These are phyloP conservation scores for Neotragus moschatus DNA, from an alignment of 2,113 vertebrate species.

Conservation along the genomic window DNA sequence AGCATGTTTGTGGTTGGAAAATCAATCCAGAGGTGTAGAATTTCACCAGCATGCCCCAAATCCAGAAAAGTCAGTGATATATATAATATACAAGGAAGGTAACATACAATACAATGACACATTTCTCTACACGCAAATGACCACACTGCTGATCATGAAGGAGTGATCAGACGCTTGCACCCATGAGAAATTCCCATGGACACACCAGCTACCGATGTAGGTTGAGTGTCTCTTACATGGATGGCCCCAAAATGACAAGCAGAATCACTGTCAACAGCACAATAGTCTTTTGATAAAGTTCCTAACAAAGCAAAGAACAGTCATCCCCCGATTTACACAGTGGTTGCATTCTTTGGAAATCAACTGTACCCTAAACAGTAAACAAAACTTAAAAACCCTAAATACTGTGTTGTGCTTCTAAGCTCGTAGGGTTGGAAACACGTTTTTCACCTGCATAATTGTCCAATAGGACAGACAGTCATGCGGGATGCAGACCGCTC, in stretches of 20 bases:
- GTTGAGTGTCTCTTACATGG: not conserved
- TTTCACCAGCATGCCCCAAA: constrained; percentile 67
- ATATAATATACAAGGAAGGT: not conserved
- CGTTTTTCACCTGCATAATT: not conserved
- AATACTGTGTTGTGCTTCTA: not conserved
- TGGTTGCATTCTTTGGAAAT: not conserved
- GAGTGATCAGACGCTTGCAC: too few relatives aligned
- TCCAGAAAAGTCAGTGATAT: constrained; percentile 46
- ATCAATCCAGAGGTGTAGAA: not conserved
- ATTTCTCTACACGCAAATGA: not conserved
- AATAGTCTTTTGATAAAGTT: not conserved
- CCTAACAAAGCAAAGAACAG: not conserved
- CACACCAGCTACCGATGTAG: not conserved
- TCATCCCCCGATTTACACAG: not conserved
- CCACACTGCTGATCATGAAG: not conserved
- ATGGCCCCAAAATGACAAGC: not conserved
- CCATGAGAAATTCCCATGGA: not conserved
- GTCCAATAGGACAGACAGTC: not conserved
- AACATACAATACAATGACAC: not conserved
- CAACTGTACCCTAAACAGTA: not conserved
- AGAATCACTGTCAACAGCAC: not conserved
- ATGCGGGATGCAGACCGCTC: not conserved
- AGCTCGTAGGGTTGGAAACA: not conserved
- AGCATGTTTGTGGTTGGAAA: not conserved
- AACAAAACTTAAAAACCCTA: not conserved